Percentiles rank a stretch among this genome's conserved stretches.
Conservation (phyloP, 2,113 vertebrate species). For the Odontesthes bonariensis region DNA sequence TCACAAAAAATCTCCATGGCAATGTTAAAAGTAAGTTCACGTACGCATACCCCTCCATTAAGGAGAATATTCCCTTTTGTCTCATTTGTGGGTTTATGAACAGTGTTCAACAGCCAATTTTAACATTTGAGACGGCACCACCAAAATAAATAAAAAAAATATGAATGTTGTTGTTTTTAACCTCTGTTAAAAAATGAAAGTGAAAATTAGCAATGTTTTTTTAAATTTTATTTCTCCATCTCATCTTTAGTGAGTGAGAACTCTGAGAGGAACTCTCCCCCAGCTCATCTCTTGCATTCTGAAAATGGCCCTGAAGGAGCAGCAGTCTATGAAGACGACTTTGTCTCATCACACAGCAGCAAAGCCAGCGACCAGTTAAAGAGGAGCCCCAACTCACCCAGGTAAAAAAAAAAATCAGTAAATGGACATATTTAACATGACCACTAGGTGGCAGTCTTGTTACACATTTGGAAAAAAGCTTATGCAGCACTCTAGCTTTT, state of each 20-base stretch:
- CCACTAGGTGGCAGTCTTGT: conserved; percentile 66
- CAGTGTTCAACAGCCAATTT: too few species aligned
- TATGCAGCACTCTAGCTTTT: background rate
- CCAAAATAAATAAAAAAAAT: too few species aligned
- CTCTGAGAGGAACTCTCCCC: conserved; percentile 77
- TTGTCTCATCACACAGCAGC: conserved; percentile 86
- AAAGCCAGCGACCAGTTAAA: conserved; percentile 80
- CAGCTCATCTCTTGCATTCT: conserved; percentile 72
- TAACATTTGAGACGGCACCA: too few species aligned
- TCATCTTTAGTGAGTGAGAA: conserved; percentile 80
- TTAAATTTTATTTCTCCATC: background rate
- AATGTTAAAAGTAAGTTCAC: conserved; percentile 86
- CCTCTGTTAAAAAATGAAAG: background rate
- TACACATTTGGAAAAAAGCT: conserved; percentile 16
- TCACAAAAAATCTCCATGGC: conserved; percentile 89
- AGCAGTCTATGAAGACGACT: conserved; percentile 90
- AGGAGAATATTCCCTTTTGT: background rate
- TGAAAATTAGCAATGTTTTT: background rate
- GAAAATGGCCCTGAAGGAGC: conserved; percentile 77
- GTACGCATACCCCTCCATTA: background rate
- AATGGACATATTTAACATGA: background rate
- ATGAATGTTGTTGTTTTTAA: too few species aligned
- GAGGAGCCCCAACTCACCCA: conserved; percentile 80
- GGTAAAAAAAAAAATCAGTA: conserved; percentile 78
- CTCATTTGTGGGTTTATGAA: too few species aligned